phyloP scores from a whole-genome alignment of 2,113 vertebrate genomes.

The Forbesichthys papilliferus region DNA sequence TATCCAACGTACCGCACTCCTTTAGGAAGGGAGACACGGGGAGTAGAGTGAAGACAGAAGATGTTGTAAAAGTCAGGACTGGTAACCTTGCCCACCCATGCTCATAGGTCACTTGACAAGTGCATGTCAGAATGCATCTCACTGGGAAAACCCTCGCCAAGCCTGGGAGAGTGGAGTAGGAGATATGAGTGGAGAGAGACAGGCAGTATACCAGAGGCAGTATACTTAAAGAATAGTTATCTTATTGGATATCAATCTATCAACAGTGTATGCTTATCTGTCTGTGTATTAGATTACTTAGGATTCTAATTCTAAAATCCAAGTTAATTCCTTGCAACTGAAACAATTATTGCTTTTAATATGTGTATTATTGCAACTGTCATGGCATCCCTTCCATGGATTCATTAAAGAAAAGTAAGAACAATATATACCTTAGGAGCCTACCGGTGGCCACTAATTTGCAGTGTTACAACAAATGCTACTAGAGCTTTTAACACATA shows the following conservation, averaged over 20 bases:
- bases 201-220: constrained; percentile 58
- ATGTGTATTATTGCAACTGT: too few species aligned
- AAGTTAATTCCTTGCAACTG: too few species aligned
- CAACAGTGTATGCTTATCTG: too few species aligned
- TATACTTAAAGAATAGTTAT: constrained; percentile 71
- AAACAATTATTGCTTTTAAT: too few species aligned
- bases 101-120: constrained; percentile 82
- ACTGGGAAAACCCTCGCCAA: constrained; percentile 72
- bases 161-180: constrained; percentile 54
- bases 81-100: constrained; percentile 68
- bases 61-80: constrained; percentile 70
- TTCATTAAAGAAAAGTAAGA: background rate
- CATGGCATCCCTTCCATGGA: background rate
- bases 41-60: constrained; percentile 62
- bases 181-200: constrained; percentile 57
- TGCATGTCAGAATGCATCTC: constrained; percentile 79
- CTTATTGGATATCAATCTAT: constrained; percentile 3
- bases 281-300: too few species aligned
- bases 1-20: constrained; percentile 83
- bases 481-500: constrained; percentile 45
- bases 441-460: too few species aligned
- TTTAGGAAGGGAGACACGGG: constrained; percentile 80
- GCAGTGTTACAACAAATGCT: background rate
- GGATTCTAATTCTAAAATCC: too few species aligned
- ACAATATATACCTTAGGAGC: background rate